Conservation (phyloP, 2,888 invertebrate species). For the Drosophila formosana region DNA sequence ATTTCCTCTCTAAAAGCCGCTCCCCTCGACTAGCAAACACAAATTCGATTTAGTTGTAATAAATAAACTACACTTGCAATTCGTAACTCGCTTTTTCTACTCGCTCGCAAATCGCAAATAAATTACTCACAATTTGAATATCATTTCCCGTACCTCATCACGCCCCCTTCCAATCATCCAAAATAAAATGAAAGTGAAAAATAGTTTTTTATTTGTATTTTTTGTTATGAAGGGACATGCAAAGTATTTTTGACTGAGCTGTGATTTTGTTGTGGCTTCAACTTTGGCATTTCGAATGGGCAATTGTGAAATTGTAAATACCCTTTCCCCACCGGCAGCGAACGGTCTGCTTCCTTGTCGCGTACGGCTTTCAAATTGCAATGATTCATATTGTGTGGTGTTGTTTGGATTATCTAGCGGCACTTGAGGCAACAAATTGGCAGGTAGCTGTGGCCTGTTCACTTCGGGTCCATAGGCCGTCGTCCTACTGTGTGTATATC, state of each 20-base stretch:
- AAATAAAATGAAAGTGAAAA: constrained; percentile 50
- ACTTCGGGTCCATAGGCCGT: constrained; percentile 23
- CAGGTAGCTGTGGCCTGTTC: constrained; percentile 43
- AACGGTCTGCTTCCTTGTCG: not conserved
- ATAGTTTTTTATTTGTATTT: constrained; percentile 20
- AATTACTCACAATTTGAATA: constrained; percentile 27
- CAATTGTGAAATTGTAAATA: constrained; percentile 33
- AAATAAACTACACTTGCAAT: constrained; percentile 37
- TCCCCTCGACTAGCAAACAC: constrained; percentile 11
- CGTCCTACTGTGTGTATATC: constrained; percentile 27
- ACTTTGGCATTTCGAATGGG: constrained; percentile 68
- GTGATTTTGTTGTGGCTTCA: constrained; percentile 38
- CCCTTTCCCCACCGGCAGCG: not conserved
- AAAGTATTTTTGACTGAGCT: not conserved
- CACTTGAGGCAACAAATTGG: constrained; percentile 58
- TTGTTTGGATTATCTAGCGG: constrained; percentile 43
- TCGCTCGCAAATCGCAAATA: constrained; percentile 1
- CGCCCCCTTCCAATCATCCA: not conserved
- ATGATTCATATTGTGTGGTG: constrained; percentile 63
- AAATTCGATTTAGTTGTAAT: constrained; percentile 57
- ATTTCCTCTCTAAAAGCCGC: constrained; percentile 11
- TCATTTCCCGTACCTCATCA: constrained; percentile 30
- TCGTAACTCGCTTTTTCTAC: constrained; percentile 20
- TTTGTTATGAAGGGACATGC: constrained; percentile 13
- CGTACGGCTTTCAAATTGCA: constrained; percentile 37